Base-by-base conservation (phyloP, 2,113 vertebrate species). In the Polypterus bichir region DNA sequence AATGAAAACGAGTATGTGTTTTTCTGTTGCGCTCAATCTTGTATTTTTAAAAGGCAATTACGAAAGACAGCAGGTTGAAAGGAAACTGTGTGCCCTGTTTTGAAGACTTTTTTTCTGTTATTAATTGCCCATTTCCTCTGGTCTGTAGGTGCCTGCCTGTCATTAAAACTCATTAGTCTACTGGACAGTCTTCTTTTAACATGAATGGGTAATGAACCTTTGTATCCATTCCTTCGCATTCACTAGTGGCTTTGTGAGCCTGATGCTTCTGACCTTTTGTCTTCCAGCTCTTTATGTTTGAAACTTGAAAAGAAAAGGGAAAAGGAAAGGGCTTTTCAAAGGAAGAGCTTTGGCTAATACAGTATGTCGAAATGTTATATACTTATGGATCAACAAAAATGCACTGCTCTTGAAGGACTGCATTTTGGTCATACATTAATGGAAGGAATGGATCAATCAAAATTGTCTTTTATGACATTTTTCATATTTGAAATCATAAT, bases 261-360 rank as follows among this genome's bases (percentile, higher is more conserved):
- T 54, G 10, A 56, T 56, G 64, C 47, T 59, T 57, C 52, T 61
- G 64, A 65, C 64, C 64, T 51, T 61, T 61, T 61, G 53, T 65
- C 57, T 51, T 49, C 4, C 47, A 54, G 10, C 7, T n/a, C 54
- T 65, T 65, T 65, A 47, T 65, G 47, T 47, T 54, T 11, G 51
- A 51, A 62, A 45, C 54, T 62, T 62, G 9, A 55, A 56, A 52
- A 55, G 54, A 55, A 54, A 51, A 54, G 10, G 46, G 27, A 56
- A 52, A 55, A 27, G 44, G 49, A 51, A 54, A 44, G 46, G 27
- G 49, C 51, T 27, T 6, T 47, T 57, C 51, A 54, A 47, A 46
- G 44, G 44, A 47, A 10, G 5, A 9, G 46, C 7, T 6, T 47
- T 48, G 52, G 47, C 11, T 52, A 61, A 58, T 65, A 54, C 48